Evolutionary conservation across 2,797 vertebrate species (phyloP), one percentile per base, ranked within the genome.

Genomic region (Siniperca obscura): DNA sequence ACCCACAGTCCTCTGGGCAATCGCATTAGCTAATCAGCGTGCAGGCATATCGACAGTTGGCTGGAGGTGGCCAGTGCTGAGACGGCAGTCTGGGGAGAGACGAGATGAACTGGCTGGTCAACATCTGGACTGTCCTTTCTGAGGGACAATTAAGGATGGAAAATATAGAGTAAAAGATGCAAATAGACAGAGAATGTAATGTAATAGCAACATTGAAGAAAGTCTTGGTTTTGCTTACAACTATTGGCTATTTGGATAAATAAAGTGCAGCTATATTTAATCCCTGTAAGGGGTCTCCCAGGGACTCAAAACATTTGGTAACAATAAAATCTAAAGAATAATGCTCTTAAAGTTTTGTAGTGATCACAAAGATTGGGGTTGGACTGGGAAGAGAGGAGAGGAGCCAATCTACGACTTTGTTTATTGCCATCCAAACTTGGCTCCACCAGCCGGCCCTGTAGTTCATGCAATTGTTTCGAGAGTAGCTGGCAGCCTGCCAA

Each of bases 391-490:
- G 27, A 74, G 71, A 77, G 75, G 73, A 85, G 74, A 78, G 80
- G 83, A 90, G 87, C 79, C 84, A 87, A 85, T 89, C 89, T 90
- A 90, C 82, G 83, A 92, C 90, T 95, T 95, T 95, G 95, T 95
- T 96, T 95, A 95, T 93, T 94, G 93, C 93, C 91, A 92, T 93
- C 93, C 88, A 94, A 94, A 94, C 91, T 95, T 93, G 91, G 93
- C 93, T 92, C 87, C 65, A 36, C 66, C 78, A 70, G 86, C 56
- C 82, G 38, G 87, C 90, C 87, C 91, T 89, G 90, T 74, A 91
- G 88, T 91, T 94, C 92, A 73, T 87, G 91, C 92, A 90, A 94
- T 95, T 96, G 95, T 95, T 94, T 95, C 30, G 66, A 69, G 66
- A 69, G 52, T 34, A 69, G 66, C 48, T 95, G 95, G 95, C 93